These are phyloP conservation scores for Leguminivora glycinivorella DNA, from an alignment of 1,140 invertebrate genomes.

Conservation along the genomic window DNA sequence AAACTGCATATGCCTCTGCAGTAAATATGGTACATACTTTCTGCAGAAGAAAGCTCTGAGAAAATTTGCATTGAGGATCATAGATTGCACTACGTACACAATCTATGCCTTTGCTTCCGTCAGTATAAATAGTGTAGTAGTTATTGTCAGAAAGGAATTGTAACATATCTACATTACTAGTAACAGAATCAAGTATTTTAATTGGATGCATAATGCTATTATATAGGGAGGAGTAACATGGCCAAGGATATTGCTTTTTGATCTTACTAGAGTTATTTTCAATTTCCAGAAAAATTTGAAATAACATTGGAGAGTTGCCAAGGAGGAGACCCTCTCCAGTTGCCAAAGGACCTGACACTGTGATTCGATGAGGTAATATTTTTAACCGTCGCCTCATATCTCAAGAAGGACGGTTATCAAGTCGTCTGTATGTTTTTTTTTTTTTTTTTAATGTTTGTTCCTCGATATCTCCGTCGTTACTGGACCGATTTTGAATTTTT, in stretches of 20 bases:
- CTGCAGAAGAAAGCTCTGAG: background rate
- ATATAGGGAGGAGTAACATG: background rate
- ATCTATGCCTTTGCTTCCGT: slow-evolving; percentile 1
- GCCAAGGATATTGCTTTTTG: background rate
- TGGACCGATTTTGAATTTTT: too few relatives aligned
- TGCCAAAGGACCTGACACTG: background rate
- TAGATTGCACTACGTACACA: background rate
- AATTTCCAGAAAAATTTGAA: background rate
- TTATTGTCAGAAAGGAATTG: background rate
- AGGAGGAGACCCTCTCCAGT: background rate
- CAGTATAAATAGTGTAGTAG: slow-evolving; percentile 22
- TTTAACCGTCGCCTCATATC: too few relatives aligned
- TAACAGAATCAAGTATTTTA: slow-evolving; percentile 3
- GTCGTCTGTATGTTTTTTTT: too few relatives aligned
- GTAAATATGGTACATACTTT: too few relatives aligned
- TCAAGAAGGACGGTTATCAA: too few relatives aligned
- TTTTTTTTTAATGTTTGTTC: too few relatives aligned
- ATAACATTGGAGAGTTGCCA: background rate
- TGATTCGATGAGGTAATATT: background rate
- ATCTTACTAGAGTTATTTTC: background rate
- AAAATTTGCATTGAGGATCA: slow-evolving; percentile 15
- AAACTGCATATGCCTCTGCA: too few relatives aligned
- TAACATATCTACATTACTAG: background rate
- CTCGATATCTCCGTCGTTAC: too few relatives aligned
- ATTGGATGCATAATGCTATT: background rate